A percentile compares a stretch with the other conserved stretches of the same genome.
phyloP scores from a whole-genome alignment of 2,113 vertebrate species.

The Callorhinus ursinus region DNA sequence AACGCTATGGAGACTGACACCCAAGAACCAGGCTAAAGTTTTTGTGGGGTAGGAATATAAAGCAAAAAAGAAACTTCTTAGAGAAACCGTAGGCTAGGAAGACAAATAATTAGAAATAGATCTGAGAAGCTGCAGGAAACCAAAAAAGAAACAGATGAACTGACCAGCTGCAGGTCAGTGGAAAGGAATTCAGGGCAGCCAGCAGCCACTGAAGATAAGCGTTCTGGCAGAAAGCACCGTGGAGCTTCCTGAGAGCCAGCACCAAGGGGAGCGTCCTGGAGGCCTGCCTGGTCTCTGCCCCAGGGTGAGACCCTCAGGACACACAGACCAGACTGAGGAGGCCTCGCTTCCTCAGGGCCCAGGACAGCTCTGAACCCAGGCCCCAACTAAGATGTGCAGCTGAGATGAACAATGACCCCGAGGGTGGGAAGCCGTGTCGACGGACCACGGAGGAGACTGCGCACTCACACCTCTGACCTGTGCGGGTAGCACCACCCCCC shows the following conservation, averaged over 20 bases:
- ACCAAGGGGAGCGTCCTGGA: fast-evolving
- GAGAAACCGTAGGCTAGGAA: background rate
- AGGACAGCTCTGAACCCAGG: background rate
- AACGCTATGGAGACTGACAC: background rate
- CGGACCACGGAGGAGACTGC: fast-evolving
- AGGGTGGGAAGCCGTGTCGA: too few species aligned
- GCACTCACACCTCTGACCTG: background rate
- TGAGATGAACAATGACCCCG: background rate
- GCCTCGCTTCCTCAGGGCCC: background rate
- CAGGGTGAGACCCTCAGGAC: background rate
- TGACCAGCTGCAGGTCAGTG: background rate
- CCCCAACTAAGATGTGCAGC: background rate
- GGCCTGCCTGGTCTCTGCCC: background rate
- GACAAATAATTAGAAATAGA: conserved; percentile 36
- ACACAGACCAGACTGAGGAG: background rate
- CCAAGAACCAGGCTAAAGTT: background rate
- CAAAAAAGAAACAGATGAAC: background rate
- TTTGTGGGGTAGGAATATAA: background rate
- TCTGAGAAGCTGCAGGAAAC: conserved; percentile 3
- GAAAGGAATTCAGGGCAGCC: background rate
- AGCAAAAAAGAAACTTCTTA: background rate
- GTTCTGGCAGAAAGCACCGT: background rate
- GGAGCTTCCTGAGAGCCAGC: fast-evolving
- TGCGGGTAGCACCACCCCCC: too few species aligned
- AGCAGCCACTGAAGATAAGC: background rate